phyloP scores from a whole-genome alignment of 2,888 invertebrate species.

The Gibbula magus region DNA sequence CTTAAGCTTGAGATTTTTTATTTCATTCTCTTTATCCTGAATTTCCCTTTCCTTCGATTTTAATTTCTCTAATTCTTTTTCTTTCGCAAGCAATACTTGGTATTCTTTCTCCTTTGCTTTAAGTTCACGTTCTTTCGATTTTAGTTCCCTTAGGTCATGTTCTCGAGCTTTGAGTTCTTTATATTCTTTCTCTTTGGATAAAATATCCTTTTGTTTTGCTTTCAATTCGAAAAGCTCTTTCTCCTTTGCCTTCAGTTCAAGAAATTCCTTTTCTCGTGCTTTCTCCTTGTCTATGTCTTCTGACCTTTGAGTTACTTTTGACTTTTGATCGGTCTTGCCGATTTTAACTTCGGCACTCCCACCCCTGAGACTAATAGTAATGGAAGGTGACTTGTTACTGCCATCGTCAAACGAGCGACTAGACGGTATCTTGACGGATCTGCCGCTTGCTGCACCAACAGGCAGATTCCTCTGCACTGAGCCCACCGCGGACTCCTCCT shows the following conservation, averaged over 20 bases:
- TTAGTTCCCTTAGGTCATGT: slow-evolving; percentile 10
- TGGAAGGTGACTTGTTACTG: not conserved
- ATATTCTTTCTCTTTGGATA: not conserved
- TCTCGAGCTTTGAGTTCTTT: slow-evolving; percentile 12
- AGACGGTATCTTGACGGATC: slow-evolving; percentile 16
- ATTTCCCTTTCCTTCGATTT: slow-evolving; percentile 24
- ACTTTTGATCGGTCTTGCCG: not conserved
- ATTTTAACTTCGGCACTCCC: slow-evolving; percentile 1
- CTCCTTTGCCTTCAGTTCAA: slow-evolving; percentile 20
- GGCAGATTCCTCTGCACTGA: not conserved
- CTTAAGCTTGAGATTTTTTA: slow-evolving; percentile 6
- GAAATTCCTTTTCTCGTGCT: slow-evolving; percentile 35
- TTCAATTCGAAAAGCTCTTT: slow-evolving; percentile 4
- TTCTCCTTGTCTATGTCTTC: slow-evolving; percentile 5
- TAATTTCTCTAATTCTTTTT: slow-evolving; percentile 29
- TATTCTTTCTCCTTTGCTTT: slow-evolving; percentile 38
- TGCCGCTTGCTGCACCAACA: not conserved
- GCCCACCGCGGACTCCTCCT: slow-evolving; percentile 6
- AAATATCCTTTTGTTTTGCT: not conserved
- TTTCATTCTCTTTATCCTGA: slow-evolving; percentile 1
- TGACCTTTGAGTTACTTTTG: not conserved
- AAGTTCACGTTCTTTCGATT: not conserved
- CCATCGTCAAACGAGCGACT: slow-evolving; percentile 9
- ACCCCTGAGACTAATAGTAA: not conserved
- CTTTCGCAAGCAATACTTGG: slow-evolving; percentile 35